Evolutionary conservation across 2,113 vertebrate species (phyloP).

Genomic region (Tichodroma muraria): DNA sequence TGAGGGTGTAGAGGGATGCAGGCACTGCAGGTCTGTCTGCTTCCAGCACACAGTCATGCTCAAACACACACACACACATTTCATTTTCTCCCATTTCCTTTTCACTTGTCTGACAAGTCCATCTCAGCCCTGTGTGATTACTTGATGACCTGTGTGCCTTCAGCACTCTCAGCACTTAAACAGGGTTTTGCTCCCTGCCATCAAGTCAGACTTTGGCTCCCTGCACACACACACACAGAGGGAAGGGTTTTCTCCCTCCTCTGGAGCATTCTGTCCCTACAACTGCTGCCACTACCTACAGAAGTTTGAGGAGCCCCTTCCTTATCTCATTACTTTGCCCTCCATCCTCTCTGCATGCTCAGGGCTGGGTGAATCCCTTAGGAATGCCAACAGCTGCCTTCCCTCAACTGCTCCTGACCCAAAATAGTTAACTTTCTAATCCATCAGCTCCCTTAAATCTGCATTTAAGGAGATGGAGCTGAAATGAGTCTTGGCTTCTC

Average conservation of each 20-base stretch:
- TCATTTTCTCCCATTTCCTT: constrained; percentile 5
- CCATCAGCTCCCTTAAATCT: background rate
- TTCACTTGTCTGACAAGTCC: background rate
- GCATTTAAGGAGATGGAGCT: background rate
- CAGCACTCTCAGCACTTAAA: background rate
- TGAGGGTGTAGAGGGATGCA: background rate
- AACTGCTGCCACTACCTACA: background rate
- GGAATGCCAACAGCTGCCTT: background rate
- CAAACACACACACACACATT: background rate
- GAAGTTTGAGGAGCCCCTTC: background rate
- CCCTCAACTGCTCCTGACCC: background rate
- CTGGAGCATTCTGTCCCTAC: background rate
- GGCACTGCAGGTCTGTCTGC: background rate
- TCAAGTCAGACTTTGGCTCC: background rate
- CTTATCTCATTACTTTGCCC: background rate
- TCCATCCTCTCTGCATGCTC: background rate
- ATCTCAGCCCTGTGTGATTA: background rate
- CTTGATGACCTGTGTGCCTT: background rate
- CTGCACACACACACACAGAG: background rate
- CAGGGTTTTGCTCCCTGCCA: background rate
- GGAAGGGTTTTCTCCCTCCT: background rate
- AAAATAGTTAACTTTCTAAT: background rate
- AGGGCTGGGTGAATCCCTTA: background rate
- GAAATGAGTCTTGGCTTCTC: background rate
- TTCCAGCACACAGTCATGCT: background rate